Evolutionary conservation across 2,888 invertebrate species (phyloP), one percentile per base, ranked within the genome.

Genomic region (Tipula vernalis): DNA sequence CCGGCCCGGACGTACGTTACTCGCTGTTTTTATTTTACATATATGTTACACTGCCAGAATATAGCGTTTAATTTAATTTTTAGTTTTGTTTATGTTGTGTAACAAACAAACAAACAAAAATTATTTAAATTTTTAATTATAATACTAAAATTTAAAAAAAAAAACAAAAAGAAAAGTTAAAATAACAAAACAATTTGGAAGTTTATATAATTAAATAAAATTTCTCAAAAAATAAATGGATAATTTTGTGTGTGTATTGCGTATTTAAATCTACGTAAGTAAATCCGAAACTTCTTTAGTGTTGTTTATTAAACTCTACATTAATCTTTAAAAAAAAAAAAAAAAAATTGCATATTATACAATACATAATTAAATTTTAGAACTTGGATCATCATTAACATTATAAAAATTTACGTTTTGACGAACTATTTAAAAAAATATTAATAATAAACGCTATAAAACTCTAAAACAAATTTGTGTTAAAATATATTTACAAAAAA

Each of bases 311-410:
- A 71, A 71, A 71, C 3, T 57, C 57, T 71, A 71, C n/a, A 71
- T 71, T 28, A 71, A 71, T 51, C 51, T 51, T 51, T 28, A 28
- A 28, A 28, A 28, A 18, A 57, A 18, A 5, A 18, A 5, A 71
- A 71, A 71, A 71, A 71, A 71, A 71, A 18, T 3, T 71, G 28
- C 10, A 71, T 71, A 71, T 28, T 28, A 28, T 28, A 28, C 28
- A 28, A 71, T 28, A 71, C 71, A 71, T 71, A 71, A 71, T 71
- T 71, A 71, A 71, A 71, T 71, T 71, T 71, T 71, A 71, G 71
- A 71, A 71, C 71, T 71, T 71, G 71, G 71, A 71, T 71, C 71
- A 71, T 71, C 71, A 71, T 71, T 71, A 71, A 71, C 71, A 71
- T 71, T 71, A 71, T 28, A 71, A 12, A 71, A 51, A 18, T 10